A percentile compares a stretch with the other conserved stretches of the same genome.
phyloP scores from a whole-genome alignment of 2,888 invertebrate genomes.

The Microchrysa polita region DNA sequence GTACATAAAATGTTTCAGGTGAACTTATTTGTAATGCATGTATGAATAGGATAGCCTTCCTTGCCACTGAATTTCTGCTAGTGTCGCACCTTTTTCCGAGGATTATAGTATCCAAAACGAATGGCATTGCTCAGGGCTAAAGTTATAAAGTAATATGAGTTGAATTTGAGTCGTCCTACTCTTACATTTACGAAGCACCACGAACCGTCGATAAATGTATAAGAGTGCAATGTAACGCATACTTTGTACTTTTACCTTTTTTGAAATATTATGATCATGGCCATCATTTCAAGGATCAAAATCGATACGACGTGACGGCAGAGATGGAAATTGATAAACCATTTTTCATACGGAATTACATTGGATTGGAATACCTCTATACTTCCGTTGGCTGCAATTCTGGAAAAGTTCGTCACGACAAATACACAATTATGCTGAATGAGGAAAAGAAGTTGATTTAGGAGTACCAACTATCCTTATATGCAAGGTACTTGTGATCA shows the following conservation, averaged over 20 bases:
- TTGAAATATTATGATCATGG: slow-evolving; percentile 50
- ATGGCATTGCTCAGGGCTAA: neutral
- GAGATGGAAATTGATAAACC: slow-evolving; percentile 50
- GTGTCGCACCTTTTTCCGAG: slow-evolving; percentile 10
- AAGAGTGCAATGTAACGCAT: slow-evolving; percentile 11
- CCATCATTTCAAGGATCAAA: slow-evolving; percentile 50
- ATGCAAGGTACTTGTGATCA: neutral
- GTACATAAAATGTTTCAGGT: slow-evolving; percentile 23
- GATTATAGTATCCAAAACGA: slow-evolving; percentile 1
- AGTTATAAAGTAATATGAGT: too few species aligned
- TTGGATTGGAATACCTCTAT: slow-evolving; percentile 32
- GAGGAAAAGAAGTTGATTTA: too few species aligned
- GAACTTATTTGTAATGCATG: slow-evolving; percentile 50
- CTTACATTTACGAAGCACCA: neutral
- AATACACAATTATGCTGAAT: too few species aligned
- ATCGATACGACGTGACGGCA: too few species aligned
- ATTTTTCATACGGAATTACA: slow-evolving; percentile 46
- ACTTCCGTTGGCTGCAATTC: neutral
- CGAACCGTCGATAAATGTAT: too few species aligned
- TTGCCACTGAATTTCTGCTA: slow-evolving; percentile 33
- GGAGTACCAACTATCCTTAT: neutral
- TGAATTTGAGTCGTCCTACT: too few species aligned
- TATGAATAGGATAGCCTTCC: too few species aligned
- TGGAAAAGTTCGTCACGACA: too few species aligned
- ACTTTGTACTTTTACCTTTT: slow-evolving; percentile 24